Base-by-base conservation (phyloP, 1,140 invertebrate species). In the Galleria mellonella region DNA sequence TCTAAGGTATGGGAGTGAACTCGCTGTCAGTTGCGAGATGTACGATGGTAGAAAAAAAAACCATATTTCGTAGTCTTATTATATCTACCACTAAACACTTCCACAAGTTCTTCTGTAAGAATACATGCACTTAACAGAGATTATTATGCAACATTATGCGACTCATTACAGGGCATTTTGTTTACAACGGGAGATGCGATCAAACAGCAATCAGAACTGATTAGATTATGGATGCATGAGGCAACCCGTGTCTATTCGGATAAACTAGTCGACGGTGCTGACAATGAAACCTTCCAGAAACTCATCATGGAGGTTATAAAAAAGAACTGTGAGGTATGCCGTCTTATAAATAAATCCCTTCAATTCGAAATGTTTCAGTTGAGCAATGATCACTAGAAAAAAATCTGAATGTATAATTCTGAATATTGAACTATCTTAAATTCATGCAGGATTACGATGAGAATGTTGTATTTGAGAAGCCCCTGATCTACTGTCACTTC, bases 221-320 rank as follows among this genome's bases (percentile, higher is more conserved):
- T 97, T 0, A 88, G 94, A 8, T 79, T 98, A 8, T 98, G 94
- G 91, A 89, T 94, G 62, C 97, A 98, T 67, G 97, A 98, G 83
- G 92, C 95, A 0, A 91, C 90, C 15, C 88, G 97, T 42, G 96
- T 98, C 0, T 98, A 98, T 74, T 89, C 92, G 2, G 97, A 98
- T 71, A 98, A 98, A 79, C 85, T 98, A 4, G 90, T 96, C 0
- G 92, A 93, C 31, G 89, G 92, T 31, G 87, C 85, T 9, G 95
- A 97, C 67, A 90, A 94, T 40, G 91, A 91, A 36, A 87, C 79
- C 0, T 98, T 94, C 75, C 83, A 89, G 11, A 95, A 94, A 78
- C 66, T 97, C 0, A 63, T 94, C 10, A 68, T 86, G 12, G 96
- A 97, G 32, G 86, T 91, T 11, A 87, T 97, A 3, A 95, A 94